Conservation (phyloP, 2,888 invertebrate species). For the Myopa testacea region DNA sequence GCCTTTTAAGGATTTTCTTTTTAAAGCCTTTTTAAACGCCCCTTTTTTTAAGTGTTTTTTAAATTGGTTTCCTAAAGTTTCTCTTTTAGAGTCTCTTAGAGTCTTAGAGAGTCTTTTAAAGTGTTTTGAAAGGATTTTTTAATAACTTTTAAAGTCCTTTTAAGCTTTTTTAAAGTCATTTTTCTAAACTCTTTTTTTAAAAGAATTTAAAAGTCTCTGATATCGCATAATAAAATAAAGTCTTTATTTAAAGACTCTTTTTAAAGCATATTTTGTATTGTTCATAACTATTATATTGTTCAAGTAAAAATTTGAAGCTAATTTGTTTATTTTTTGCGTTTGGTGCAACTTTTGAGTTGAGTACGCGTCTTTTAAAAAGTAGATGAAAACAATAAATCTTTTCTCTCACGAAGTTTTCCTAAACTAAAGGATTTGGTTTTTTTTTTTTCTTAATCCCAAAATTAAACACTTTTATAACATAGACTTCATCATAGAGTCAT, state of each 20-base stretch:
- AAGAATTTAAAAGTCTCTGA: background rate
- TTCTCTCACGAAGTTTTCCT: too few relatives aligned
- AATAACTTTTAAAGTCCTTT: background rate
- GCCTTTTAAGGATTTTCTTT: background rate
- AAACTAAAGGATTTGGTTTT: background rate
- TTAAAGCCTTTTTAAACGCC: background rate
- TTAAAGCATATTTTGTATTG: too few relatives aligned
- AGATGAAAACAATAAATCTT: too few relatives aligned
- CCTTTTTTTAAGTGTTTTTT: background rate
- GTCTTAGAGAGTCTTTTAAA: background rate
- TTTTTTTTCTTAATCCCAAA: background rate
- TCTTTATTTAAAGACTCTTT: too few relatives aligned
- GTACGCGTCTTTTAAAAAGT: too few relatives aligned
- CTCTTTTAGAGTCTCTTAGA: too few relatives aligned
- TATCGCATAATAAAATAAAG: background rate
- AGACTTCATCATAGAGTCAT: too few relatives aligned
- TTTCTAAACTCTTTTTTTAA: background rate
- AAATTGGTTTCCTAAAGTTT: too few relatives aligned
- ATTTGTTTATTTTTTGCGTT: too few relatives aligned
- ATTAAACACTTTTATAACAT: background rate
- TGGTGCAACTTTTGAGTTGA: too few relatives aligned
- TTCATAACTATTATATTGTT: too few relatives aligned
- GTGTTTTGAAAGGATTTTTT: background rate
- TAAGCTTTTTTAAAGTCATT: background rate
- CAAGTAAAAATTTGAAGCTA: too few relatives aligned